phyloP scores from a whole-genome alignment of 2,113 vertebrate species.

The Psittacus erithacus region DNA sequence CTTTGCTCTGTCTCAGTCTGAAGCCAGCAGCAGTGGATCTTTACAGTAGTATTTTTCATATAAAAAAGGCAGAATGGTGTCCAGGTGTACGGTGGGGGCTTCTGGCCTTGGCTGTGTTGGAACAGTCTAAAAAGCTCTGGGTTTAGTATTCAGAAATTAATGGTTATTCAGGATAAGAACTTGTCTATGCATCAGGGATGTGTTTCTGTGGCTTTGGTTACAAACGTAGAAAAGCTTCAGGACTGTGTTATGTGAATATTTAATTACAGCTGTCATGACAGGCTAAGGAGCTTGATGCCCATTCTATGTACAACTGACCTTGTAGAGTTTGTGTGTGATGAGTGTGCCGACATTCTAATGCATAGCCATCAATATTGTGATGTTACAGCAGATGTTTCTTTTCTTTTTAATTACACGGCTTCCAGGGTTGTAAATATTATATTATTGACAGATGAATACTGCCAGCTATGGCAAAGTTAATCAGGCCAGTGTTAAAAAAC shows the following conservation, averaged over 20 bases:
- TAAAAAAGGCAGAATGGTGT: not conserved
- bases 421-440: not conserved
- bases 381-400: not conserved
- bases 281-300: not conserved
- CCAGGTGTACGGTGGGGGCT: not conserved
- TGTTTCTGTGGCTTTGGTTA: not conserved
- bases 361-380: not conserved
- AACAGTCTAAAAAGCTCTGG: not conserved
- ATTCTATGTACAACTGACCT: not conserved
- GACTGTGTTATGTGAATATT: not conserved
- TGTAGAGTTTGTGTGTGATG: not conserved
- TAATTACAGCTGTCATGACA: not conserved
- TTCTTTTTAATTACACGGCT: not conserved
- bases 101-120: not conserved
- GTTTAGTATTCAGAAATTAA: not conserved
- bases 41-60: not conserved
- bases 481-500: not conserved
- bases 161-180: not conserved
- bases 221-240: not conserved
- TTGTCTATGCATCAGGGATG: not conserved
- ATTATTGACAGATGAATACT: not conserved
- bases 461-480: constrained; percentile 29
- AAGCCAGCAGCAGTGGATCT: not conserved
- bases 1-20: not conserved
- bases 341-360: rapidly evolving